phyloP scores from a whole-genome alignment of 2,797 vertebrate species.

The Acanthurus lineatus region DNA sequence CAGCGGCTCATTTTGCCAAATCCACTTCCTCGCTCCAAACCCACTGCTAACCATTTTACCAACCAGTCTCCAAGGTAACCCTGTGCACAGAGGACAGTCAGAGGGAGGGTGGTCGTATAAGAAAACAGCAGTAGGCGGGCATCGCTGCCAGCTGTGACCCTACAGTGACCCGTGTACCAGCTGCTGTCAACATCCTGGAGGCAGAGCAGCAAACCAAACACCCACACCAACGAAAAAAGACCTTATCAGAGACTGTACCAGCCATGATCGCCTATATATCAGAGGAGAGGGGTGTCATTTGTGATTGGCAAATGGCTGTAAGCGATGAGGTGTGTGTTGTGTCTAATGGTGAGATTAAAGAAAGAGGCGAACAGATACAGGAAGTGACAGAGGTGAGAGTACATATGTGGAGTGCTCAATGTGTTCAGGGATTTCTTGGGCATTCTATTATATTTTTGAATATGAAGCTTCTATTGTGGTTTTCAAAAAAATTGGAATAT shows the following conservation, averaged over 20 bases:
- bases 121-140: conserved; percentile 22
- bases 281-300: too few species aligned
- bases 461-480: too few species aligned
- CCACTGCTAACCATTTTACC: conserved; percentile 13
- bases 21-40: neutral
- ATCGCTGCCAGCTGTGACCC: conserved; percentile 40
- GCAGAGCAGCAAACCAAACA: conserved; percentile 29
- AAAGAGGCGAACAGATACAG: too few species aligned
- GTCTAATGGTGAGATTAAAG: too few species aligned
- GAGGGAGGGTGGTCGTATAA: neutral
- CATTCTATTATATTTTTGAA: too few species aligned
- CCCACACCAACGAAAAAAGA: conserved; percentile 10
- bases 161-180: conserved; percentile 38
- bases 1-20: neutral
- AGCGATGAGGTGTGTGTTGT: too few species aligned
- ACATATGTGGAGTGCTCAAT: too few species aligned
- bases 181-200: conserved; percentile 43
- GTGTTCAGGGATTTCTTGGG: too few species aligned
- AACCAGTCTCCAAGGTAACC: conserved; percentile 50
- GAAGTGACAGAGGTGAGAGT: too few species aligned
- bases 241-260: neutral
- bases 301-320: too few species aligned
- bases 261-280: neutral
- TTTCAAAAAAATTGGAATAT: too few species aligned
- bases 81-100: neutral